Evolutionary conservation across 2,888 invertebrate species (phyloP).

Genomic region (Homarus gammarus): DNA sequence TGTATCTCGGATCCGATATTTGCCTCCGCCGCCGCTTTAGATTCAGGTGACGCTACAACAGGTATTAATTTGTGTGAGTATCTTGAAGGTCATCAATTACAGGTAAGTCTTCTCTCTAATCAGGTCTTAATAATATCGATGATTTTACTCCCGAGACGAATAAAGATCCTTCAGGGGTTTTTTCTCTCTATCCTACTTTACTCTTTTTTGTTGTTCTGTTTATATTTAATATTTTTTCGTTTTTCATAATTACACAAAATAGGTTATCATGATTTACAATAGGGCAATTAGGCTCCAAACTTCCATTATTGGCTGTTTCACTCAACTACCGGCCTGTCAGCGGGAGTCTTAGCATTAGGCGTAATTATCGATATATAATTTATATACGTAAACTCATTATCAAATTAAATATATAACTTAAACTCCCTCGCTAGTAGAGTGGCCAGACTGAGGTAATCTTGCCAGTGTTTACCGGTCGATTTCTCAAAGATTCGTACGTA

Average conservation of each 20-base stretch:
- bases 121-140: background rate
- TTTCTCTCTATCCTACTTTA: too few relatives aligned
- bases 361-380: conserved; percentile 9
- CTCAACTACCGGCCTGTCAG: background rate
- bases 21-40: too few relatives aligned
- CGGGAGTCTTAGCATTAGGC: background rate
- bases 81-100: background rate
- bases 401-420: background rate
- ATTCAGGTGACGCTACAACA: too few relatives aligned
- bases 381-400: background rate
- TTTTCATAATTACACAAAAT: background rate
- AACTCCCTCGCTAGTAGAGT: background rate
- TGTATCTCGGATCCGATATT: too few relatives aligned
- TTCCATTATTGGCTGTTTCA: background rate
- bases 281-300: background rate
- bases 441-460: too few relatives aligned
- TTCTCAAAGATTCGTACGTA: too few relatives aligned
- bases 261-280: background rate
- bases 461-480: too few relatives aligned
- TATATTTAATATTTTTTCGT: too few relatives aligned
- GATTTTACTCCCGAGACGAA: background rate
- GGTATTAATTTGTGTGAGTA: too few relatives aligned
- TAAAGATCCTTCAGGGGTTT: too few relatives aligned
- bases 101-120: background rate
- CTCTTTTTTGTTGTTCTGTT: too few relatives aligned